Evolutionary conservation across 1,140 invertebrate genomes (phyloP).

Genomic region (Goniozus legneri): DNA sequence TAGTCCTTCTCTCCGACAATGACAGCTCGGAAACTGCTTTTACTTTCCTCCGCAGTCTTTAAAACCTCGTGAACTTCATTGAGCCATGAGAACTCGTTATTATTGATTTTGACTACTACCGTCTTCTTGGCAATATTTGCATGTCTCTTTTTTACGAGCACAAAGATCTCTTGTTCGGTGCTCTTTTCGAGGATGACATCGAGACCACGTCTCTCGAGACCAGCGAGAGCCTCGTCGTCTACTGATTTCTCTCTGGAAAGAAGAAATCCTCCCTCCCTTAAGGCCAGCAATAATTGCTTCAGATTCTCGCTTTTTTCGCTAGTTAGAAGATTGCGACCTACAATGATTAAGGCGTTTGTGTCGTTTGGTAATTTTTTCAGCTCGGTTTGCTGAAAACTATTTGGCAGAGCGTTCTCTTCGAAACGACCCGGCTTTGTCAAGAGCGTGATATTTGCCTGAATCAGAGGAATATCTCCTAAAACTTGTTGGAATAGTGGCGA

Average conservation of each 20-base stretch:
- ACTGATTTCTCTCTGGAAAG: constrained; percentile 42
- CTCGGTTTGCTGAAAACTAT: constrained; percentile 55
- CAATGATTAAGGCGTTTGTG: constrained; percentile 55
- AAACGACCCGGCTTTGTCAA: constrained; percentile 35
- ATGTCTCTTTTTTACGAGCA: constrained; percentile 36
- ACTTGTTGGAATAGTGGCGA: constrained; percentile 55
- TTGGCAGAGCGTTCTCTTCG: constrained; percentile 52
- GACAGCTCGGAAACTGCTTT: constrained; percentile 47
- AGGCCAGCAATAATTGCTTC: constrained; percentile 21
- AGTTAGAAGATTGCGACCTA: constrained; percentile 37
- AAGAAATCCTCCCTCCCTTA: constrained; percentile 49
- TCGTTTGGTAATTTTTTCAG: constrained; percentile 58
- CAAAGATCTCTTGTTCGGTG: constrained; percentile 24
- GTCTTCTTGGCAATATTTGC: constrained; percentile 24
- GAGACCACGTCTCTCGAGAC: constrained; percentile 23
- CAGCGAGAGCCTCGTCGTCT: constrained; percentile 9
- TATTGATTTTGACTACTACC: constrained; percentile 36
- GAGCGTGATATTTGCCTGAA: constrained; percentile 55
- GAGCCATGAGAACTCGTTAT: constrained; percentile 55
- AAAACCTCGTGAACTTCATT: constrained; percentile 54
- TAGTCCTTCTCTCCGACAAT: constrained; percentile 61
- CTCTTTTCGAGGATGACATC: constrained; percentile 34
- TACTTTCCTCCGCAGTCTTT: constrained; percentile 50
- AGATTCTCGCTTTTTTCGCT: constrained; percentile 19
- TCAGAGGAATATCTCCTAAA: constrained; percentile 59